Evolutionary conservation across 2,113 vertebrate genomes (phyloP).

Genomic region (Rhinoderma darwinii): DNA sequence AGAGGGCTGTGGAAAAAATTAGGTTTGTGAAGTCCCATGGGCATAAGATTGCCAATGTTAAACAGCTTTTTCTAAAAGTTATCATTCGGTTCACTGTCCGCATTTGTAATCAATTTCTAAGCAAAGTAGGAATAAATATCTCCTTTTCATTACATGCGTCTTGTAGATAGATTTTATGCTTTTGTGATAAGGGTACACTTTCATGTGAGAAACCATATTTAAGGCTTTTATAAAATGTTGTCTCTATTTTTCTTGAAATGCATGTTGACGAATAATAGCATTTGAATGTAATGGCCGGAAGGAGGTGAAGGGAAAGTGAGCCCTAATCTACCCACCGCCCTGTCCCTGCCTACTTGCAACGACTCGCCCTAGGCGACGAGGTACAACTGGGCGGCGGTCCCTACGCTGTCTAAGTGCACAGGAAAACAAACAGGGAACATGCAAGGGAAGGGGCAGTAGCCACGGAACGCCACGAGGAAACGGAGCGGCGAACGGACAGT

Average conservation of each 20-base stretch:
- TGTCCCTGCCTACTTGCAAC: too few relatives aligned
- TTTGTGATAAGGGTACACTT: neutral
- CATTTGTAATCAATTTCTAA: neutral
- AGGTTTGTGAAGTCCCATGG: neutral
- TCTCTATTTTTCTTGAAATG: neutral
- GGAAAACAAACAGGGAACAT: too few relatives aligned
- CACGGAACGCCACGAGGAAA: too few relatives aligned
- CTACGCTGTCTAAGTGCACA: too few relatives aligned
- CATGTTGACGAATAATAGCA: neutral
- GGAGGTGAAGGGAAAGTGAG: too few relatives aligned
- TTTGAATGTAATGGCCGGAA: too few relatives aligned
- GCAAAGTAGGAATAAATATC: constrained; percentile 17
- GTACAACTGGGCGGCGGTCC: too few relatives aligned
- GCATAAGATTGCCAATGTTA: neutral
- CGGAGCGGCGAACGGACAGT: too few relatives aligned
- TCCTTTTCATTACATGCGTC: neutral
- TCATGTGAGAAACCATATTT: neutral
- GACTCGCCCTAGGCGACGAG: too few relatives aligned
- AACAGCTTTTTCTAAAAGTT: constrained; percentile 2
- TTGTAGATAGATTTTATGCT: neutral
- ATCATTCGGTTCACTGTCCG: neutral
- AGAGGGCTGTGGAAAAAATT: neutral
- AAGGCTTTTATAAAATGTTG: constrained; percentile 1
- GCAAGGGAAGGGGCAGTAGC: too few relatives aligned
- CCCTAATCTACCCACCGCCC: too few relatives aligned